A percentile compares a stretch with the other conserved stretches of the same genome.
These are phyloP conservation scores for Archips xylosteana DNA, from an alignment of 2,888 invertebrate genomes.

Conservation along the genomic window DNA sequence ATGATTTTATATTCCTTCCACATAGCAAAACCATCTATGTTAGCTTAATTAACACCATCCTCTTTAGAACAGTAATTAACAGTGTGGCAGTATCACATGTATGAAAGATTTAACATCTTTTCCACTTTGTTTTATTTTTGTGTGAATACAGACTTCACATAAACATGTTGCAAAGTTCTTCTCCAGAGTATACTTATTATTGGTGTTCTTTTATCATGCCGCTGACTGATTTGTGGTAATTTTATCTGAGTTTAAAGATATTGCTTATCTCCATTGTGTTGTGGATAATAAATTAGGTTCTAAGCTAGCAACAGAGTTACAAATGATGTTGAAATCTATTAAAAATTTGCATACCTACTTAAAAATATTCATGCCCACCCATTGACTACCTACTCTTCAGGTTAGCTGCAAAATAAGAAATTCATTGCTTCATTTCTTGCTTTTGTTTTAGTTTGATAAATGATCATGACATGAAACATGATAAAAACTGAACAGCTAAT, in stretches of 20 bases:
- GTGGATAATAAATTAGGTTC: neutral
- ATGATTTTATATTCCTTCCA: slow-evolving; percentile 30
- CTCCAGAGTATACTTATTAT: neutral
- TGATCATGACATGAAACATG: too few species aligned
- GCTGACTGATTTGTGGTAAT: neutral
- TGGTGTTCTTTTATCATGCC: neutral
- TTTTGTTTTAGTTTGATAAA: too few species aligned
- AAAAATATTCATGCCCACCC: neutral
- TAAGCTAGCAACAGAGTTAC: neutral
- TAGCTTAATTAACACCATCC: slow-evolving; percentile 17
- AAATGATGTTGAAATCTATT: slow-evolving; percentile 1
- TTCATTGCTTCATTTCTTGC: too few species aligned
- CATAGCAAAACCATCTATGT: neutral
- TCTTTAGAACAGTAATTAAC: slow-evolving; percentile 1
- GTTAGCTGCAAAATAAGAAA: too few species aligned
- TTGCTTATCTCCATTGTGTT: neutral
- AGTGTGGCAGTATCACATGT: neutral
- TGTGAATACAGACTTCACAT: too few species aligned
- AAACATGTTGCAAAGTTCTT: neutral
- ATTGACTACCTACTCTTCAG: neutral
- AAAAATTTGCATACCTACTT: neutral
- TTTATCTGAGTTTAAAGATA: neutral
- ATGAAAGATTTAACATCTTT: neutral
- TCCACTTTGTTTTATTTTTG: neutral
- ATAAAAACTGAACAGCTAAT: too few species aligned